Evolutionary conservation across 2,113 vertebrate genomes (phyloP), one percentile per base, ranked within the genome.

Genomic region (Dicentrarchus labrax): DNA sequence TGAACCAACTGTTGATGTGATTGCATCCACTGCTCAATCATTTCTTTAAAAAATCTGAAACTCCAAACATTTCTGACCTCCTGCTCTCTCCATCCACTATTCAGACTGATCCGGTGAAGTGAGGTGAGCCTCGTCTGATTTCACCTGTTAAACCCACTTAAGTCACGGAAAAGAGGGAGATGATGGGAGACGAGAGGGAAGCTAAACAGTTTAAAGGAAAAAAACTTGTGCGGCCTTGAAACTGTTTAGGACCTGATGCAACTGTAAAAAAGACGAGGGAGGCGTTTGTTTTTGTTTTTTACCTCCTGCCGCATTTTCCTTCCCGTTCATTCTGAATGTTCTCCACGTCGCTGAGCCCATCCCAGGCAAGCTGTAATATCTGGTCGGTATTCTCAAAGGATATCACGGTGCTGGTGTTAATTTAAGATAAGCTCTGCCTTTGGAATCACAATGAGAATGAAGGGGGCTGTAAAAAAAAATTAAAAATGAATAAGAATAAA

Each of bases 341-440:
- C 43, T 76, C 72, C 84, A 85, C 90, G 77, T 86, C 48, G 62
- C 78, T 2, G 70, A 78, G 84, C 78, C 76, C 76, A 48, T 78
- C 72, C 79, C 54, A 51, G 68, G 76, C 73, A 38, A 62, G 67
- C 80, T 83, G 88, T 85, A 78, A 82, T 82, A 90, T 91, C 84
- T 72, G 82, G 57, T 82, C 77, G 57, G 76, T 76, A 64, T 83
- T 86, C 90, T 90, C 90, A 41, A 10, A 89, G 90, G 89, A 88
- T 47, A 43, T 80, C 85, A 69, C 76, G 56, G 78, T 1, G 68
- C 86, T 80, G 68, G 66, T 89, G 87, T 81, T 92, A 77, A 88
- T 89, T 89, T 84, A 84, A 86, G 85, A 86, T 83, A 86, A 92
- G 91, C 84, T 90, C 81, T 80, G 84, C 77, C 77, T 88, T 54